Percentiles rank a stretch among this genome's conserved stretches.
Conservation (phyloP, 2,797 vertebrate species). For the Malurus splendens region DNA sequence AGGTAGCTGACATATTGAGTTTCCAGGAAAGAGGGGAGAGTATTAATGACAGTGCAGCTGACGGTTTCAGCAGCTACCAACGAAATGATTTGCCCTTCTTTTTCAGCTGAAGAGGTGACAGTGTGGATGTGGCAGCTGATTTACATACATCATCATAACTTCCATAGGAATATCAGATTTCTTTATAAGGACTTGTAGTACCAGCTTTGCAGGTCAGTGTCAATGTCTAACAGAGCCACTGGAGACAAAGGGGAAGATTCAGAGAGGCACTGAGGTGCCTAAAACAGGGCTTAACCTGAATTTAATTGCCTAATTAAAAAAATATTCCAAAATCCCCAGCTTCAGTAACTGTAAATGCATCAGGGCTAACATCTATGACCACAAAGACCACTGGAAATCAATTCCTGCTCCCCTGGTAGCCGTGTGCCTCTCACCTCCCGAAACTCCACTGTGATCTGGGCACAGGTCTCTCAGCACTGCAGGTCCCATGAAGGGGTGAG, state of each 20-base stretch:
- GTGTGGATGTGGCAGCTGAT: constrained; percentile 54
- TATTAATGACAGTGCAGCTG: constrained; percentile 59
- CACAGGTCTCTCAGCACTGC: neutral
- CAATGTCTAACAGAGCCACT: constrained; percentile 13
- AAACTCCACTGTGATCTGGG: neutral
- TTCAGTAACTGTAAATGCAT: constrained; percentile 7
- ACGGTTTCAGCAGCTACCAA: constrained; percentile 55
- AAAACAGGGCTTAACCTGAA: constrained; percentile 22
- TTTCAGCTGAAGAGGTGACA: constrained; percentile 52
- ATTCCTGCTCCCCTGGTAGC: neutral
- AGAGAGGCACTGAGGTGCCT: neutral
- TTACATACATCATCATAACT: constrained; percentile 65
- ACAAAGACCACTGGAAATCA: neutral
- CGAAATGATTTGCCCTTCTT: constrained; percentile 55
- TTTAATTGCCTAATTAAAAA: constrained; percentile 37
- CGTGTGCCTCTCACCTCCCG: neutral
- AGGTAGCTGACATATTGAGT: constrained; percentile 53
- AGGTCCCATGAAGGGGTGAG: neutral
- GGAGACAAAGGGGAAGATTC: constrained; percentile 19
- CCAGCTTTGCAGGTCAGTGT: constrained; percentile 43
- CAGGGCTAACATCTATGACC: neutral
- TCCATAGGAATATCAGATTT: constrained; percentile 60
- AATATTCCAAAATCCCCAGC: neutral
- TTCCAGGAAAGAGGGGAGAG: constrained; percentile 56
- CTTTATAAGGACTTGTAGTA: constrained; percentile 48